Evolutionary conservation across 2,888 invertebrate genomes (phyloP).

Genomic region (Pinctada fucata): DNA sequence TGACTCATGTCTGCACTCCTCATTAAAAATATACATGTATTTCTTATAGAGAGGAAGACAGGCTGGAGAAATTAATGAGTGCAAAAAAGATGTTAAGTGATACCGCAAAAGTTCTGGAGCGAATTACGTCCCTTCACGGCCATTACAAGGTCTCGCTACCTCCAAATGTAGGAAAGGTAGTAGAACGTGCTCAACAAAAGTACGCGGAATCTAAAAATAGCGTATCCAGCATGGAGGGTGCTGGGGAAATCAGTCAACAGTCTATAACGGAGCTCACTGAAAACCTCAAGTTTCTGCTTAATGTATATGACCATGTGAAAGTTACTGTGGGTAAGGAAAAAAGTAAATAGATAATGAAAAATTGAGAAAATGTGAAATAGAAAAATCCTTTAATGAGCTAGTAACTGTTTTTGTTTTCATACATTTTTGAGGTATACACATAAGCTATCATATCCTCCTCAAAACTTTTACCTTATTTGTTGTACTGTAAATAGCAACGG

Average conservation of each 20-base stretch:
- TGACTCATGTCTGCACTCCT: too few relatives aligned
- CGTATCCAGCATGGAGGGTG: background rate
- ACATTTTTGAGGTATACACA: too few relatives aligned
- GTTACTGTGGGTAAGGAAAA: constrained; percentile 50
- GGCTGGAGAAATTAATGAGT: constrained; percentile 46
- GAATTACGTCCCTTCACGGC: constrained; percentile 16
- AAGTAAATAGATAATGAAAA: background rate
- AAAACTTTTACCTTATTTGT: too few relatives aligned
- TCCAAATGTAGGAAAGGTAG: constrained; percentile 17
- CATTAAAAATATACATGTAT: too few relatives aligned
- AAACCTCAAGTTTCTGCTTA: constrained; percentile 40
- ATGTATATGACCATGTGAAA: constrained; percentile 52
- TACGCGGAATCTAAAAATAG: constrained; percentile 5
- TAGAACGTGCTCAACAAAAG: constrained; percentile 15
- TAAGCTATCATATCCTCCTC: too few relatives aligned
- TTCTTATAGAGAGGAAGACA: constrained; percentile 48
- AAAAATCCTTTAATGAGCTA: too few relatives aligned
- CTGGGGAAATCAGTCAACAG: constrained; percentile 29
- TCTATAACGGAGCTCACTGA: constrained; percentile 41
- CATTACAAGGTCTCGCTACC: constrained; percentile 21
- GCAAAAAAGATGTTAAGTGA: constrained; percentile 40
- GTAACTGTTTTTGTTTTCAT: too few relatives aligned
- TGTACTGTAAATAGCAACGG: too few relatives aligned
- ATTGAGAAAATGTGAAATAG: too few relatives aligned
- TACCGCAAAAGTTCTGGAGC: constrained; percentile 30